phyloP scores from a whole-genome alignment of 2,113 vertebrate genomes.

The Mystacornis crossleyi region DNA sequence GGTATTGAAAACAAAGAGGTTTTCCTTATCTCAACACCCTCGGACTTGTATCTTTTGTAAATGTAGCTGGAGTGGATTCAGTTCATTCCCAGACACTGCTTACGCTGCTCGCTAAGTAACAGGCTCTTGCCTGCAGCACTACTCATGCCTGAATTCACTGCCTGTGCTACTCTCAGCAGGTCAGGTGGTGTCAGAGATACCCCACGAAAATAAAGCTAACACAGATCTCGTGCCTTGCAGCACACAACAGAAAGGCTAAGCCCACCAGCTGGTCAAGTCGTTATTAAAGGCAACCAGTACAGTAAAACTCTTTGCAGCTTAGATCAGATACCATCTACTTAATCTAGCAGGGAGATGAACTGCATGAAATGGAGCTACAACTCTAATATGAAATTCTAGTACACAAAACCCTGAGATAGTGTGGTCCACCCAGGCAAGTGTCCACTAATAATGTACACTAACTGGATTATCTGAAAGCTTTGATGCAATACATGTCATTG shows the following conservation, averaged over 20 bases:
- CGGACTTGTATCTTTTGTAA: neutral
- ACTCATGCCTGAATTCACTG: neutral
- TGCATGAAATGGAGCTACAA: neutral
- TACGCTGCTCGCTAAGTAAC: neutral
- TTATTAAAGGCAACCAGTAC: neutral
- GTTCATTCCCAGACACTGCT: neutral
- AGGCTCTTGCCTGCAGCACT: neutral
- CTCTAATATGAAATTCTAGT: neutral
- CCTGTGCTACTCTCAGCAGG: neutral
- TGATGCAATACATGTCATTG: constrained; percentile 54
- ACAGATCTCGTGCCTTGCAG: neutral
- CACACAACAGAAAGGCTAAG: neutral
- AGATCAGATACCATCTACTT: neutral
- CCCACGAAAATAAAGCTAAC: neutral
- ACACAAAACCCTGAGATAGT: neutral
- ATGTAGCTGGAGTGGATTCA: neutral
- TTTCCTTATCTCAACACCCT: neutral
- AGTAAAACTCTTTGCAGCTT: neutral
- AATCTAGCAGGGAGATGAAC: neutral
- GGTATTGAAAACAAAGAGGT: neutral
- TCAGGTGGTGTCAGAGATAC: neutral
- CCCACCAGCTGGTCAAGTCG: neutral
- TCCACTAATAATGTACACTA: neutral
- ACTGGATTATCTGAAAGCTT: neutral
- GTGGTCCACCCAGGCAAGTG: neutral